Evolutionary conservation across 2,888 invertebrate genomes (phyloP), one percentile per base, ranked within the genome.

Genomic region (Cryptocephalus primarius): DNA sequence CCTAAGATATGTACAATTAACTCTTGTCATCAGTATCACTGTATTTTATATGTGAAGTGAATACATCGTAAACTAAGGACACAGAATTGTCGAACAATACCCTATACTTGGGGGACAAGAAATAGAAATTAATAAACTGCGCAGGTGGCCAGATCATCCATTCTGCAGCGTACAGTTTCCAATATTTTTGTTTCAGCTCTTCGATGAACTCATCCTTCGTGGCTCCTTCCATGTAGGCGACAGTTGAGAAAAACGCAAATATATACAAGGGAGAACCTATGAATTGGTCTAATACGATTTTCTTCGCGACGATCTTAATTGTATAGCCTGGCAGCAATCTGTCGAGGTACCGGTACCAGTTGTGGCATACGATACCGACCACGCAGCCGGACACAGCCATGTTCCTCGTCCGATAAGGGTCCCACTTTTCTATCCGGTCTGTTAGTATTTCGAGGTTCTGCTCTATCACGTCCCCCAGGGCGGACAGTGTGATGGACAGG

Each of bases 131-230:
- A n/a, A 95, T 73, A 39, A 90, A 73, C 67, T 95, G 94, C 1
- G 91, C 92, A 8, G 88, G 87, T 0, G 94, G 93, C 93, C 94
- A 94, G 31, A 94, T 79, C 8, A 88, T 64, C 88, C 91, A 93
- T 66, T 95, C 94, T 1, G 90, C 91, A 42, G 79, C 74, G 63
- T 91, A 92, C 9, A 94, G 71, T 54, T 74, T 79, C 74, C 79
- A 78, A 13, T 86, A 88, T 68, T 93, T 92, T 32, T 76, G 71
- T 56, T 73, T 75, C 33, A 88, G 74, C 71, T 89, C 88, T 38
- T 74, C 67, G 52, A 76, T 74, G 45, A 88, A 77, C 56, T 83
- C 80, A 11, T 73, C 63, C 43, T 73, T 62, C 1, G 77, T 75
- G 49, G 77, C 73, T 9, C 75, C 73, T 70, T 92, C 89, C 55